Base-by-base conservation (phyloP, 2,113 vertebrate species). In the Myotis davidii region DNA sequence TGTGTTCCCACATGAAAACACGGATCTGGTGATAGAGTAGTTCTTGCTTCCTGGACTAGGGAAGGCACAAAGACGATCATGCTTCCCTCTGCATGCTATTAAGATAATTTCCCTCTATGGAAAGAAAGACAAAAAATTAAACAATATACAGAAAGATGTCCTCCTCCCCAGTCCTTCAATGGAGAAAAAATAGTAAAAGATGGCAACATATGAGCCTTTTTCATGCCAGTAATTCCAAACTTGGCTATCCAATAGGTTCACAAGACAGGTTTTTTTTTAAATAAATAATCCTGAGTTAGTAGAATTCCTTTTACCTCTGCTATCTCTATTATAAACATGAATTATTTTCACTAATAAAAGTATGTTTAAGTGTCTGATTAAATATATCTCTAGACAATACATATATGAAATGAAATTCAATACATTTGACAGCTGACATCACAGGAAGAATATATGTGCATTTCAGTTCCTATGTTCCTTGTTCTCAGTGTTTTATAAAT, bases 321-420 rank as follows among this genome's bases (percentile, higher is more conserved):
- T 90, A 21, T 39, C 37, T 79, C 54, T 67, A 79, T 0, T 59
- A 29, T 23, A 76, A 61, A 34, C 9, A 93, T 59, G 29, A 13
- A 61, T 48, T 89, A 37, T 56, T 85, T 93, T 65, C 59, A 70
- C 64, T 72, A 85, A 52, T 11, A 90, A 77, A 84, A 90, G 42
- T 34, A 61, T 25, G 25, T 90, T 85, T 77, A 42, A 92, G 6
- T 52, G 16, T 72, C 73, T 32, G 32, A 79, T 73, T 93, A 82
- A 84, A 79, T 73, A 42, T 39, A 77, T 77, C 39, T 83, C 52
- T 21, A 72, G 34, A 65, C 11, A 82, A 84, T 32, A 48, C 32
- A 67, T 52, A 77, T n/a, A 64, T 56, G n/a, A 92, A 87, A 79
- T 78, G 34, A 79, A 82, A 72, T 34, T 23, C 70, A 39, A 83